Evolutionary conservation across 1,140 invertebrate genomes (phyloP).

Genomic region (Leptopilina boulardi): DNA sequence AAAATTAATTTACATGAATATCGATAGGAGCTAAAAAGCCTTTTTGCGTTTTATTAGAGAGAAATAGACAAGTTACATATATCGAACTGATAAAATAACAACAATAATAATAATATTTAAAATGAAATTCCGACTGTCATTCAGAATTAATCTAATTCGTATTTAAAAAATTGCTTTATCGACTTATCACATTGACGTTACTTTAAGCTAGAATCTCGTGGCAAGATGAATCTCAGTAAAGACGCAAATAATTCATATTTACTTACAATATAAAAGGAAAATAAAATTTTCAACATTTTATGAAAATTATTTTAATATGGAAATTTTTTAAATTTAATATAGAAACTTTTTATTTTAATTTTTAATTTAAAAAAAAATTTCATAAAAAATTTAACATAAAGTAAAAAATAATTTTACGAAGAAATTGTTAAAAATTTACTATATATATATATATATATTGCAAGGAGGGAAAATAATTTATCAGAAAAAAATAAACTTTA

Average conservation of each 20-base stretch:
- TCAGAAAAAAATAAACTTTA: no score
- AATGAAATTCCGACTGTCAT: background rate
- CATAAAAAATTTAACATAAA: no score
- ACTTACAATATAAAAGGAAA: background rate
- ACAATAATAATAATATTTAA: background rate
- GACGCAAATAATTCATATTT: background rate
- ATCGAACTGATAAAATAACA: background rate
- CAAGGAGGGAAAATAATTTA: no score
- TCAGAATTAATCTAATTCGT: background rate
- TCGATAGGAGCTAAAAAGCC: background rate
- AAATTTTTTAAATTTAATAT: no score
- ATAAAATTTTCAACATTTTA: background rate
- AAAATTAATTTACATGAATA: no score
- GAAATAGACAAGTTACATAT: background rate
- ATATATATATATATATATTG: no score
- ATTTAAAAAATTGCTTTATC: constrained; percentile 9
- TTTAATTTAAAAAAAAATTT: no score
- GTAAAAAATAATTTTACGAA: no score
- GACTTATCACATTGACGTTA: background rate
- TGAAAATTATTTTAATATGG: no score
- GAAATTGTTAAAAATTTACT: no score
- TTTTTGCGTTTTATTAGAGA: background rate
- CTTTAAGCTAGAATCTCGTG: background rate
- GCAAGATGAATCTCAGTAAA: background rate
- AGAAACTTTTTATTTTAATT: no score